These are phyloP conservation scores for Gnathonemus echidnorhynchus DNA, from an alignment of 2,113 vertebrate species.

Conservation along the genomic window DNA sequence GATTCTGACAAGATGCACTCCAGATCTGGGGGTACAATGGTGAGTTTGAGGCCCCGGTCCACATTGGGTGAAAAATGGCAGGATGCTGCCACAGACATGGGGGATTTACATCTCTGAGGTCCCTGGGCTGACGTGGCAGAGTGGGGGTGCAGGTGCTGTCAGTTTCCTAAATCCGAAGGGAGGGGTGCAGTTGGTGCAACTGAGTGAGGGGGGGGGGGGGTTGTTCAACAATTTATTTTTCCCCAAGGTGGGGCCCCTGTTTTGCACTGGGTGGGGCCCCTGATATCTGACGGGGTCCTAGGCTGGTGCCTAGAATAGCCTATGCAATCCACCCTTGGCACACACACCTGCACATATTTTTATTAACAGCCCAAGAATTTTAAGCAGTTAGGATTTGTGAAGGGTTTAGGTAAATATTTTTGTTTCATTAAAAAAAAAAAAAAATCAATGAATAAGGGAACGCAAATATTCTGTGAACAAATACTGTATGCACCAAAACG, in stretches of 20 bases:
- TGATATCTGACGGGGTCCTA: background rate
- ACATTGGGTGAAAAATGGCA: background rate
- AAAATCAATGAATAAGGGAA: background rate
- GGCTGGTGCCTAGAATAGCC: background rate
- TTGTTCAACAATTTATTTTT: background rate
- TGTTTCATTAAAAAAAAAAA: background rate
- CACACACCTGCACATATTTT: background rate
- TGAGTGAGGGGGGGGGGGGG: background rate
- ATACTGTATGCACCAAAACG: background rate
- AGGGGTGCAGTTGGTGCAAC: background rate
- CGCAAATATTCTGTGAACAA: background rate
- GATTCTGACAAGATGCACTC: background rate
- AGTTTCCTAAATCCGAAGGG: background rate
- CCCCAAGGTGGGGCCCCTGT: too few relatives aligned
- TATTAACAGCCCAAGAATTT: background rate
- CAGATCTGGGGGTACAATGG: background rate
- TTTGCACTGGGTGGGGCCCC: background rate
- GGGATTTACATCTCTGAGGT: background rate
- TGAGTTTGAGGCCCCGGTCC: background rate
- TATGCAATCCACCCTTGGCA: background rate
- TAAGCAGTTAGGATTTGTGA: background rate
- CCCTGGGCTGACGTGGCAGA: background rate
- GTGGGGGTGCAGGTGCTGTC: background rate
- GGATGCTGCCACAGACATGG: background rate
- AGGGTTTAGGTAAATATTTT: background rate